Base-by-base conservation (phyloP, 2,797 vertebrate genomes). In the Coilia nasus region DNA sequence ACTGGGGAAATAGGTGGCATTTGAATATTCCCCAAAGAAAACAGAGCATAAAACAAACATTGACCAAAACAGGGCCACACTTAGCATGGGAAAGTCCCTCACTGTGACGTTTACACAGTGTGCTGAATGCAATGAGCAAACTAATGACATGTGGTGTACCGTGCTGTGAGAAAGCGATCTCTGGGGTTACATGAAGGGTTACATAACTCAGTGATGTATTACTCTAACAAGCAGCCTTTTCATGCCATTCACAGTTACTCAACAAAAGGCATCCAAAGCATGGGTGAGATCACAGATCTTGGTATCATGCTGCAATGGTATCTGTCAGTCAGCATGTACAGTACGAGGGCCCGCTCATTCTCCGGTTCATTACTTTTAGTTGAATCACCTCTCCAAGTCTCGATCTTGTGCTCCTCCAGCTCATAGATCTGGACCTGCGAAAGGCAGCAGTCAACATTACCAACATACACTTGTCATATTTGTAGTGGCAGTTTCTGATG, bases 351-450 rank as follows among this genome's bases (percentile, higher is more conserved):
- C 28, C 28, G 6, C 6, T 56, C 81, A 78, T 25, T 4, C 25
- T 71, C 83, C 19, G 86, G 83, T 47, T 86, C 87, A 91, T 94
- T 95, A 95, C 93, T 94, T 94, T 85, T 89, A 93, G 91, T 92
- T 87, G 92, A 92, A 92, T 97, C 95, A 99, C 98, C 98, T 96
- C 98, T 94, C 98, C 98, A 99, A 60, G 97, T 99, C 91, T 99
- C 97, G 25, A 99, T 99, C 92, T 97, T 98, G 92, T 99, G 98
- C 64, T 95, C 96, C 90, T 99, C 98, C 88, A 99, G 93, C 91
- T 99, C 97, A 0, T 97, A 97, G 92, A 99, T 99, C 92, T 99
- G 98, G 91, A 99, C 98, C 98, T 99, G 90, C 2, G 28, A 44
- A 23, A 56, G 41, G 81, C 60, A 84, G 67, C 12, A 31, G 6